Evolutionary conservation across 2,113 vertebrate species (phyloP).

Genomic region (Puffinus mauretanicus): DNA sequence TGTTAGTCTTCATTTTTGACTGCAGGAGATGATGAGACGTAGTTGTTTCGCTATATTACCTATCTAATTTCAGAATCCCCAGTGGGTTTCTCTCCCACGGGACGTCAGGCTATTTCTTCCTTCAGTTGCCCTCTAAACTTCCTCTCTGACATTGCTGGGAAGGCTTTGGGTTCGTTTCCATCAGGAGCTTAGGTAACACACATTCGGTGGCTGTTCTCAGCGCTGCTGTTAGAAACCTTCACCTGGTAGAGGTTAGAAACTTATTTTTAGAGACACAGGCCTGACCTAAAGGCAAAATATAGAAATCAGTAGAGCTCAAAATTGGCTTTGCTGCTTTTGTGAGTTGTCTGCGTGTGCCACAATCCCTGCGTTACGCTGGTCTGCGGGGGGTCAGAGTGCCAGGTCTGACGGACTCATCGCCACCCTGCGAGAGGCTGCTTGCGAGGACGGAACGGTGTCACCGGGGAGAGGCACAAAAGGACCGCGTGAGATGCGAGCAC

Average conservation of each 20-base stretch:
- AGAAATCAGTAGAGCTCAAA: constrained; percentile 45
- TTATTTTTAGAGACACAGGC: constrained; percentile 34
- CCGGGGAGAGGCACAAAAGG: neutral
- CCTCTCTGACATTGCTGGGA: neutral
- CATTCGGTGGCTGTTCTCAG: neutral
- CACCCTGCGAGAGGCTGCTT: neutral
- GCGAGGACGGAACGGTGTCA: neutral
- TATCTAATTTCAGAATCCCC: neutral
- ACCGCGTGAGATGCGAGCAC: accelerated
- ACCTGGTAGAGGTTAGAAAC: constrained; percentile 19
- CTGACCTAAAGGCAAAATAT: constrained; percentile 58
- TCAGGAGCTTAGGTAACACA: neutral
- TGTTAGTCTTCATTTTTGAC: neutral
- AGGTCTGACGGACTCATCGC: accelerated
- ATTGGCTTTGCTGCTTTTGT: constrained; percentile 36
- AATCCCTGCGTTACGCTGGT: neutral
- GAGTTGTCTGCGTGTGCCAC: neutral
- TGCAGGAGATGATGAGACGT: neutral
- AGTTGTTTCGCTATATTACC: neutral
- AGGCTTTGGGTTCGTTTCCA: neutral
- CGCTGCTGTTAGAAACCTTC: neutral
- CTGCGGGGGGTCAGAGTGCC: neutral
- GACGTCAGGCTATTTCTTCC: neutral
- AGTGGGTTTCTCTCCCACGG: neutral
- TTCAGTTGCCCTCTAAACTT: neutral